A percentile compares a stretch with the other conserved stretches of the same genome.
Evolutionary conservation across 2,797 vertebrate species (phyloP).

Genomic region (Spheniscus humboldti): DNA sequence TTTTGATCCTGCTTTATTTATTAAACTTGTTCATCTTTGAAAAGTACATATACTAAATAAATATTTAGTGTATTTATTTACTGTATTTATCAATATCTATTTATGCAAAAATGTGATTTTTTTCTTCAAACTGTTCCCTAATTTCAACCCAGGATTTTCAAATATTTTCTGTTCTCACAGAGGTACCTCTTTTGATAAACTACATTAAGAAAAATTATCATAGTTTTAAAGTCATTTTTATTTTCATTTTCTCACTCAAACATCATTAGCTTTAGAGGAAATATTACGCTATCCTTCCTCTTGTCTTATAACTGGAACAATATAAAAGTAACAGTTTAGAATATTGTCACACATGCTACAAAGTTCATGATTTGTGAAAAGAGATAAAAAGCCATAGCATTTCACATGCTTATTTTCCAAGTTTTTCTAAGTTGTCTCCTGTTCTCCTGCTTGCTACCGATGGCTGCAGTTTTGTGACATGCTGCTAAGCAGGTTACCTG

Average conservation of each 20-base stretch:
- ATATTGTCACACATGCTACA: neutral
- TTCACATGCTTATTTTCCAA: neutral
- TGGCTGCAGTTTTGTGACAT: neutral
- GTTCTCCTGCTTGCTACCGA: neutral
- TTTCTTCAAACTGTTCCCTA: neutral
- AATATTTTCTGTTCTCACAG: neutral
- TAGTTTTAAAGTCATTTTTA: neutral
- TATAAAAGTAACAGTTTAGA: neutral
- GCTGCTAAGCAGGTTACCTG: neutral
- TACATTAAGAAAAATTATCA: neutral
- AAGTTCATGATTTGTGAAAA: neutral
- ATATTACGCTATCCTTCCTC: neutral
- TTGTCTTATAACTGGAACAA: neutral
- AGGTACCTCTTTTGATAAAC: neutral
- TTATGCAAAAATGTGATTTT: accelerated
- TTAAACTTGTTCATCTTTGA: neutral
- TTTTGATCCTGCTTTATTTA: neutral
- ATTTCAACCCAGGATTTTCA: neutral
- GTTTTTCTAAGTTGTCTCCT: neutral
- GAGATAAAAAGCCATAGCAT: neutral
- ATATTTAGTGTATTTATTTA: neutral
- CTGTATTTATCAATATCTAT: neutral
- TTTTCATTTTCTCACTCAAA: neutral
- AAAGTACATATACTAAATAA: neutral
- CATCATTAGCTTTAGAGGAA: neutral